Base-by-base conservation (phyloP, 1,140 invertebrate species). In the Meteorus sp. region DNA sequence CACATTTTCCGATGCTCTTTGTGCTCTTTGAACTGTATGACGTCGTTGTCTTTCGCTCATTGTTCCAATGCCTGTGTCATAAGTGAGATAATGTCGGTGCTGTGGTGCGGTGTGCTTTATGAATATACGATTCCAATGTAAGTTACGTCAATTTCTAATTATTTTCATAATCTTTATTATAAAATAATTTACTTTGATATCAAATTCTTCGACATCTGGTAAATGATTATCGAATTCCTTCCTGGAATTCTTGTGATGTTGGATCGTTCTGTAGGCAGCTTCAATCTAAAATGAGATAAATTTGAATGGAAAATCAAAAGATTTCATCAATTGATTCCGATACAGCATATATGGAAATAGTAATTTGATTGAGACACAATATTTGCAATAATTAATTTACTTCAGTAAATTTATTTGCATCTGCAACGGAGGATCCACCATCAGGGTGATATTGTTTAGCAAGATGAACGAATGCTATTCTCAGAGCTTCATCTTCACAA, bases 391-490 rank as follows among this genome's bases (percentile, higher is more conserved):
- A 9, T 35, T 45, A 33, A 58, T 25, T 37, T 75, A 90, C 85
- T 70, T 87, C 79, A 48, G 87, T 83, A 81, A 95, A 95, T 76
- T 87, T 89, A 4, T 83, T 77, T 23, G 83, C 80, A 76, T 86
- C 81, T 13, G 90, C 88, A 63, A 88, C 83, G 2, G 81, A 71
- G 2, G 81, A 82, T 1, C 86, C 85, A 51, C 89, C 89, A 68
- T 95, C 92, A 0, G 92, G 92, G 81, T 95, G 92, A 74, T 86
- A 92, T 60, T 83, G 83, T 74, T 93, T 94, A 0, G 88, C 91
- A 19, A 92, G 72, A 55, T 85, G 74, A 17, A 94, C 76, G 70
- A 92, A 95, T 27, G 90, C 86, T 39, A 83, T 67, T 59, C 88
- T 81, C 4, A 93, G 83, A 23, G 85, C 85, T 69, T 89, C 86